Conservation (phyloP, 2,797 vertebrate genomes). For the Danio tinwini region DNA sequence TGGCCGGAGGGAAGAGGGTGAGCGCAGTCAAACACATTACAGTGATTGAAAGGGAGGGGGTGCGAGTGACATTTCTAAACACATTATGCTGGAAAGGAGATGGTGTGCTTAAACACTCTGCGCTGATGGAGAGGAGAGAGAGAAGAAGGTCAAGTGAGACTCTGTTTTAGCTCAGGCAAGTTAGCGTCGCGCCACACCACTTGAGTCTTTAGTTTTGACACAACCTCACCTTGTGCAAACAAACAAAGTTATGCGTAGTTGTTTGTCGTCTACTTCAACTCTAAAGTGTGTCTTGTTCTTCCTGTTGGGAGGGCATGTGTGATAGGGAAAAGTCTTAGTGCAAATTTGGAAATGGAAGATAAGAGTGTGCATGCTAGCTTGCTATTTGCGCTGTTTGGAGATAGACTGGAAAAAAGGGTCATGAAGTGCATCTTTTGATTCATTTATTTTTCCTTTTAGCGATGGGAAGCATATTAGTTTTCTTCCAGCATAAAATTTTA, state of each 20-base stretch:
- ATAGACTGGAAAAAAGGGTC: background rate
- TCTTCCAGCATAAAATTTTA: background rate
- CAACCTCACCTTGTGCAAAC: constrained; percentile 71
- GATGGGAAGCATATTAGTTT: too few species aligned
- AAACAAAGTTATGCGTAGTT: constrained; percentile 64
- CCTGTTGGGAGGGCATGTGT: constrained; percentile 3
- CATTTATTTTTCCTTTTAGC: too few species aligned
- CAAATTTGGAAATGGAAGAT: background rate
- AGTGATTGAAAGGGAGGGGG: constrained; percentile 70
- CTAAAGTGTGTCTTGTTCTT: constrained; percentile 21
- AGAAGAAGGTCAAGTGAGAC: constrained; percentile 70
- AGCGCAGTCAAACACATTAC: constrained; percentile 65
- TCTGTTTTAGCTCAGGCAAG: constrained; percentile 76
- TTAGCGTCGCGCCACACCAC: constrained; percentile 65
- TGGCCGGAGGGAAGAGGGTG: constrained; percentile 62
- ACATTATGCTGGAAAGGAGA: constrained; percentile 73
- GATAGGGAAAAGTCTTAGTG: constrained; percentile 24
- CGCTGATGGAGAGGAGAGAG: constrained; percentile 70
- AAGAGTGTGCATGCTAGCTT: background rate
- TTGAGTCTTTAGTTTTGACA: constrained; percentile 72
- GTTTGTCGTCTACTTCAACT: constrained; percentile 18
- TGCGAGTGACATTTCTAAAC: constrained; percentile 79
- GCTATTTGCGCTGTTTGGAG: background rate
- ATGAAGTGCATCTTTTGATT: too few species aligned
- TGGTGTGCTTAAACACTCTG: constrained; percentile 75